Evolutionary conservation across 2,888 invertebrate species (phyloP).

Genomic region (Ophioninae sp.): DNA sequence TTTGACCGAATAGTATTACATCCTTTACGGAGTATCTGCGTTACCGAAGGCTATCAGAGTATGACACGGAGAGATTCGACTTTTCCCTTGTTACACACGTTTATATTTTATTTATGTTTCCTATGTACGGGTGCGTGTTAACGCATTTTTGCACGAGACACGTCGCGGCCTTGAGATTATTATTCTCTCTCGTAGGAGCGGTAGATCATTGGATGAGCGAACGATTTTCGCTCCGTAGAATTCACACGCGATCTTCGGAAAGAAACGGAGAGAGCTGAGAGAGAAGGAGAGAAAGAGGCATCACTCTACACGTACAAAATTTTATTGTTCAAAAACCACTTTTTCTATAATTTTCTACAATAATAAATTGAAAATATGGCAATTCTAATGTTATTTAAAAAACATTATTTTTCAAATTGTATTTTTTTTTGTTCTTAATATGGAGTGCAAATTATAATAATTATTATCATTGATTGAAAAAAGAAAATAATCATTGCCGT

Average conservation of each 20-base stretch:
- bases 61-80: conserved; percentile 48
- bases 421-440: no score
- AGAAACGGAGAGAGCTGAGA: conserved; percentile 17
- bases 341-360: no score
- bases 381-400: no score
- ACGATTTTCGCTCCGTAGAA: conserved; percentile 49
- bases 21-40: conserved; percentile 22
- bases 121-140: neutral
- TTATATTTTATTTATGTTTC: conserved; percentile 49
- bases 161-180: conserved; percentile 45
- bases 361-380: no score
- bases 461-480: no score
- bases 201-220: conserved; percentile 40
- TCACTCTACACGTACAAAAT: no score
- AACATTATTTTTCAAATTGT: no score
- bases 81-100: conserved; percentile 56
- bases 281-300: neutral
- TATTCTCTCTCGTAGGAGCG: conserved; percentile 11
- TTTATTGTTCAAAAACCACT: no score
- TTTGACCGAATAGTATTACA: neutral
- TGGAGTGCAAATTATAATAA: no score
- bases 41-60: conserved; percentile 50
- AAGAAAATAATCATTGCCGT: no score
- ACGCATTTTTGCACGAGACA: conserved; percentile 5
- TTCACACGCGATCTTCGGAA: conserved; percentile 47